Evolutionary conservation across 2,888 invertebrate genomes (phyloP), one percentile per base, ranked within the genome.

Genomic region (Ormyrus rosae): DNA sequence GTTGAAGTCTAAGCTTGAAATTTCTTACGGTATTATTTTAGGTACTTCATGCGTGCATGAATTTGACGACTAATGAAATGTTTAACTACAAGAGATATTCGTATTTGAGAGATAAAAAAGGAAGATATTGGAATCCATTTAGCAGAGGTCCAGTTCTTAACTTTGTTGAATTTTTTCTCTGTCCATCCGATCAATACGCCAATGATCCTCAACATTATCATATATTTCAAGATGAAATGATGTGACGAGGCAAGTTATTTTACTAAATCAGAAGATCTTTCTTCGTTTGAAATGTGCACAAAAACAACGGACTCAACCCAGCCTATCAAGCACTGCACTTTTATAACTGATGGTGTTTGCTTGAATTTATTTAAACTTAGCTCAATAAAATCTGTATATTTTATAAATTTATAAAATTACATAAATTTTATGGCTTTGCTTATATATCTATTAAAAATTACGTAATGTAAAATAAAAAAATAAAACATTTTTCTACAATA

Each of bases 21-120:
- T 6, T 50, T 58, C 45, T n/a, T 46, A 6, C 19, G 34, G 6
- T 19, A 70, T 68, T 48, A 0, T 92, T 92, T 34, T 92, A 98
- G 97, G 94, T 97, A 71, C 92, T 97, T 45, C 97, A 98, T 90
- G 97, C 97, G 10, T 96, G 96, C 88, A 96, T 96, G 96, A 98
- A 98, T 92, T 91, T 98, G 81, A 98, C 98, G 7, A 97, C 97
- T 65, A 98, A 98, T 90, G 98, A 98, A 91, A 96, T 97, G 96
- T 96, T 97, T 89, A 98, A 98, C 91, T 96, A 96, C 90, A 97
- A 97, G 89, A 93, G 97, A 72, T 98, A 98, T 90, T 95, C 96
- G 0, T 98, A 98, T 90, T 91, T 98, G 83, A 93, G 97, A 75
- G 97, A 98, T 90, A 96, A 96, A 88, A 93, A 96, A 80, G 98